phyloP scores from a whole-genome alignment of 2,113 vertebrate genomes.

The Nematolebias whitei region DNA sequence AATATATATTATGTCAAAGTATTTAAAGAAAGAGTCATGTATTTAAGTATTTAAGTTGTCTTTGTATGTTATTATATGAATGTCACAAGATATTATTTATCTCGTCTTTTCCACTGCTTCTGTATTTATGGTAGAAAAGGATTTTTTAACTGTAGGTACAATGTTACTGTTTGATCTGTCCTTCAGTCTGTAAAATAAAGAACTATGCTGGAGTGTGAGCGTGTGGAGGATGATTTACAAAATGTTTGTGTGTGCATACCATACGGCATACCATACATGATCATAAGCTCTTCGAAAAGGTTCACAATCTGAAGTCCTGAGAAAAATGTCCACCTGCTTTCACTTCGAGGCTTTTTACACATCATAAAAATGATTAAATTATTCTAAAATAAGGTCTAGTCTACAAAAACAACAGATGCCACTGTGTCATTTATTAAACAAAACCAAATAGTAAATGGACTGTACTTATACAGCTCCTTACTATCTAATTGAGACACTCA shows the following conservation, averaged over 20 bases:
- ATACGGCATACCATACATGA: too few species aligned
- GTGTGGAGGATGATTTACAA: slow-evolving; percentile 41
- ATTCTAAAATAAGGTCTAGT: too few species aligned
- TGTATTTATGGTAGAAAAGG: slow-evolving; percentile 33
- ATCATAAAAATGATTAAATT: too few species aligned
- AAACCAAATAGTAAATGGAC: too few species aligned
- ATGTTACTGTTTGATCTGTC: slow-evolving; percentile 64
- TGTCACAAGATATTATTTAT: slow-evolving; percentile 79
- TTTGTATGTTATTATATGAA: slow-evolving; percentile 70
- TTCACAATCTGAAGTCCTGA: background rate
- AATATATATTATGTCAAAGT: slow-evolving; percentile 59
- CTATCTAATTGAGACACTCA: too few species aligned
- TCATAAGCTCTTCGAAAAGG: background rate
- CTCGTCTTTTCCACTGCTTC: slow-evolving; percentile 44
- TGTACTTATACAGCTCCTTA: too few species aligned
- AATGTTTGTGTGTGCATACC: slow-evolving; percentile 13
- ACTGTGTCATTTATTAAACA: too few species aligned
- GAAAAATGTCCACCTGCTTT: too few species aligned
- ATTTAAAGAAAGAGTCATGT: slow-evolving; percentile 67
- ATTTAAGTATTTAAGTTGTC: slow-evolving; percentile 75
- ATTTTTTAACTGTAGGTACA: slow-evolving; percentile 55
- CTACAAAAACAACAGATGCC: too few species aligned
- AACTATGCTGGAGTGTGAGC: slow-evolving; percentile 54
- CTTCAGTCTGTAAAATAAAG: slow-evolving; percentile 78
- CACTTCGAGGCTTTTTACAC: too few species aligned